Base-by-base conservation (phyloP, 2,113 vertebrate genomes). In the Zapus hudsonius region DNA sequence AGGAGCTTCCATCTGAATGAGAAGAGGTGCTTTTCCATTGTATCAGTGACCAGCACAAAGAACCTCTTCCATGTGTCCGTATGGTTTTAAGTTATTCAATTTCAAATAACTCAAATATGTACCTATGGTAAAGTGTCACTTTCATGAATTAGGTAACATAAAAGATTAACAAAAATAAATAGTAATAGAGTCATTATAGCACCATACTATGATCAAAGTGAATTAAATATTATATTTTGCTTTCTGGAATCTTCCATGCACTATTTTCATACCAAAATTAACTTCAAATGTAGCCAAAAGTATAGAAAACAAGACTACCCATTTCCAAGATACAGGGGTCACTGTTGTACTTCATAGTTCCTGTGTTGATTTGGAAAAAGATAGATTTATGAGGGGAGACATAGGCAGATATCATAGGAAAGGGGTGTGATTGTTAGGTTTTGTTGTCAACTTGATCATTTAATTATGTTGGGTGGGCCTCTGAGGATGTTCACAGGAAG, bases 351-450 rank as follows among this genome's bases (percentile, higher is more conserved):
- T 33, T 59, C 5, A 42, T 31, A 70, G 1, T 27, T 36, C 19
- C 83, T 66, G 8, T 11, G 1, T 17, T 11, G 29, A 4, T n/a
- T 15, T n/a, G 38, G 7, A 8, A 40, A 12, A 3, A 0, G 36
- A n/a, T n/a, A n/a, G n/a, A 19, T 67, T 42, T n/a, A 25, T 0
- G 2, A 20, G 22, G 25, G 2, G 12, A 22, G 25, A 15, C 27
- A 3, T 4, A 52, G 4, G n/a, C 31, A 59, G 13, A 12, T 12
- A 16, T 10, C 16, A 33, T 3, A 52, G 7, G 5, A 29, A n/a
- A 81, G 44, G 0, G 23, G 31, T 16, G n/a, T n/a, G n/a, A n/a
- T n/a, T n/a, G n/a, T n/a, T n/a, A n/a, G n/a, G n/a, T n/a, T n/a
- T n/a, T n/a, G n/a, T n/a, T n/a, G n/a, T n/a, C n/a, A n/a, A n/a